Base-by-base conservation (phyloP, 1,140 invertebrate genomes). In the Anagrus nilaparvatae region DNA sequence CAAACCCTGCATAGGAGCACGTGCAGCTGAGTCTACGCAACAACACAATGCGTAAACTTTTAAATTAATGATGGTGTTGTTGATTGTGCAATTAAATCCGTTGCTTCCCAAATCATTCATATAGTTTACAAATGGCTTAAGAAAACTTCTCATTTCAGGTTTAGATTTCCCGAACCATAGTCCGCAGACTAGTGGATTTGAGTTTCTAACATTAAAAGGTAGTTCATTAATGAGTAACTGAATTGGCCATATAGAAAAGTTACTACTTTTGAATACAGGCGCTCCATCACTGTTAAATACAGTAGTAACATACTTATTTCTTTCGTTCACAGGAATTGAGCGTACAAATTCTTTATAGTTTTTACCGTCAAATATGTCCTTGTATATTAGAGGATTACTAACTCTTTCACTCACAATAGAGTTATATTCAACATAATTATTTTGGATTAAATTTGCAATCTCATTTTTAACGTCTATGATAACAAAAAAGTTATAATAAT, bases 211-310 rank as follows among this genome's bases (percentile, higher is more conserved):
- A 23, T 43, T 14, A n/a, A 21, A 24, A 9, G 48, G 48, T 20
- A 49, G 6, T 27, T 49, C 44, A 36, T 49, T 49, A 1, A 49
- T 14, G 4, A 42, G 32, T 17, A 50, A n/a, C 24, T 40, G 42
- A 16, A 50, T 43, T 7, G 44, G 32, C 44, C 48, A 50, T 13
- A 50, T 38, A n/a, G 44, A 32, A 30, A 25, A 27, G 18, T 16
- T 40, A n/a, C 35, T 39, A 20, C 28, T 40, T 20, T 46, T 29
- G 19, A 46, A 48, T 24, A 48, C 13, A 31, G 35, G 34, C 2
- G 43, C 29, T 8, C 47, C 47, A 29, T 48, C 47, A 5, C 41
- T 27, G 40, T 50, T 50, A 17, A 50, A 46, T 20, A 31, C 29
- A 37, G 18, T 30, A 9, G 41, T 37, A 2, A 41, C 44, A 40